Conservation (phyloP, 2,797 vertebrate genomes). For the Adelosebastes latens region DNA sequence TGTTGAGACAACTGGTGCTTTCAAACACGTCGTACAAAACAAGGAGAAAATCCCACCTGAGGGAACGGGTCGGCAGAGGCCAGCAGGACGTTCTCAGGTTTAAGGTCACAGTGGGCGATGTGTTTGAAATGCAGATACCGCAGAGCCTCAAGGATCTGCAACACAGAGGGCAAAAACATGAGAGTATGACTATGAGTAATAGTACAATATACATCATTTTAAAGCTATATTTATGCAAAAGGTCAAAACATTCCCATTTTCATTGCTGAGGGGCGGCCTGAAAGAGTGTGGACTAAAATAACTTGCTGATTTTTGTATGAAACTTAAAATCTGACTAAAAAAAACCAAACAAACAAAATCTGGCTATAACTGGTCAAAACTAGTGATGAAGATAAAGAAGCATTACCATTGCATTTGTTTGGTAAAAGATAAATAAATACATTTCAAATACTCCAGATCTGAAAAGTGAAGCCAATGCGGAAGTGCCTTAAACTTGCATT, state of each 20-base stretch:
- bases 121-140: conserved; percentile 84
- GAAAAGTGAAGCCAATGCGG: too few relatives aligned
- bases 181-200: neutral
- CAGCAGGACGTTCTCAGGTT: conserved; percentile 84
- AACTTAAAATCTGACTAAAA: neutral
- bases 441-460: neutral
- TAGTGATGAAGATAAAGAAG: neutral
- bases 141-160: conserved; percentile 83
- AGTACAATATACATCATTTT: neutral
- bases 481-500: rapidly evolving
- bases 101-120: conserved; percentile 85
- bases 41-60: conserved; percentile 61
- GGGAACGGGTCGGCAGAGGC: conserved; percentile 80
- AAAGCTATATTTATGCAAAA: neutral
- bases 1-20: rapidly evolving
- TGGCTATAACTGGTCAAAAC: neutral
- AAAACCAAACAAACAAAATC: neutral
- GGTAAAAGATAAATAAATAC: neutral
- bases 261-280: neutral
- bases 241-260: neutral
- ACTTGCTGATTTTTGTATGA: neutral
- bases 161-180: neutral
- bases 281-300: neutral
- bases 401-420: neutral
- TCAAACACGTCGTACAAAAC: neutral